phyloP scores from a whole-genome alignment of 1,140 invertebrate species.

The Ylistrum balloti region DNA sequence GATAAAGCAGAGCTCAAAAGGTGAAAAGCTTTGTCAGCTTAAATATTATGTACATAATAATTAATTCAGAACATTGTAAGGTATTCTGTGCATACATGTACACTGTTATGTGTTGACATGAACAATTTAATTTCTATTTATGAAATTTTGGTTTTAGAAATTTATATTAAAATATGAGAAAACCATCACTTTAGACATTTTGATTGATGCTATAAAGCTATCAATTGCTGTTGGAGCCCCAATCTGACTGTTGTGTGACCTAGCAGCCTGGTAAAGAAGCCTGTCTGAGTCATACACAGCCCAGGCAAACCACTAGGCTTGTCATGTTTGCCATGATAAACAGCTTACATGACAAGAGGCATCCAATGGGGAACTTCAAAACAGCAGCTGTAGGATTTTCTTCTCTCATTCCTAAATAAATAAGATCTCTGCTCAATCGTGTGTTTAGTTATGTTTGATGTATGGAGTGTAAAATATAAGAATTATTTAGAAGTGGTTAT shows the following conservation, averaged over 20 bases:
- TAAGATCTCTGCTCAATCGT: background rate
- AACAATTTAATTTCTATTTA: too few relatives aligned
- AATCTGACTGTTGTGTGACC: too few relatives aligned
- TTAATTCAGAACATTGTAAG: too few relatives aligned
- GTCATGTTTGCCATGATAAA: slow-evolving; percentile 26
- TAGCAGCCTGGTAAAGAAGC: background rate
- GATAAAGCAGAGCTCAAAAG: background rate
- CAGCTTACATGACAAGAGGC: slow-evolving; percentile 9
- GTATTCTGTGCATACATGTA: background rate
- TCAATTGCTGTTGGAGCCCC: too few relatives aligned
- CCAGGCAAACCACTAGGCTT: slow-evolving; percentile 12
- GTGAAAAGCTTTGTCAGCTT: background rate
- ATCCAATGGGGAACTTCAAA: background rate
- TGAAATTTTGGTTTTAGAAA: background rate
- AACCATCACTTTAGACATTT: too few relatives aligned
- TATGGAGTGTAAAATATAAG: background rate
- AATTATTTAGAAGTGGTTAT: background rate
- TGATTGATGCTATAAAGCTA: too few relatives aligned
- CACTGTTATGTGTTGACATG: too few relatives aligned
- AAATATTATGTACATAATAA: too few relatives aligned
- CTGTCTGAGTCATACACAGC: background rate
- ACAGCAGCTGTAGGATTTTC: background rate
- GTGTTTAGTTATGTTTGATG: background rate
- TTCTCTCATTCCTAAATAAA: too few relatives aligned
- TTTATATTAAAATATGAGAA: background rate